Base-by-base conservation (phyloP, 1,140 invertebrate species). In the Habropoda laboriosa region DNA sequence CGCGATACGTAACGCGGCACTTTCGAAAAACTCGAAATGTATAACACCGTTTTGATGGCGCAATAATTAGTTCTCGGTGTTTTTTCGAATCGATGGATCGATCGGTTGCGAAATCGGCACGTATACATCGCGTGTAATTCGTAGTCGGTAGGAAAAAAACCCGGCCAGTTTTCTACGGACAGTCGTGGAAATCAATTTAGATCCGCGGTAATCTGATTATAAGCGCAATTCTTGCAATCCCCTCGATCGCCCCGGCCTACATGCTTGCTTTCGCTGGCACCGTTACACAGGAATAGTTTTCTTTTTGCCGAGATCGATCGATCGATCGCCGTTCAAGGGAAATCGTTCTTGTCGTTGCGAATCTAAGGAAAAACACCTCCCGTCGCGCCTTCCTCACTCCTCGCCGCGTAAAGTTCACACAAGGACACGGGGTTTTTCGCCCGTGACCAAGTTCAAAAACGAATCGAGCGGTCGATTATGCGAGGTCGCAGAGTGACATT, bases 401-500 rank as follows among this genome's bases (percentile, higher is more conserved):
- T n/a, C n/a, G n/a, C n/a, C 12, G 53, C 55, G 27, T 32, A 63
- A 67, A 45, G 63, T 35, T 21, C 7, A 55, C 40, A 40, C 74
- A 66, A 77, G 64, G 74, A 47, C 53, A 3, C 32, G 40, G 18
- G 8, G 63, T 35, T 58, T 77, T 38, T 70, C 30, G 4, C 5
- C n/a, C 0, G 12, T 32, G n/a, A 67, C 16, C 74, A 58, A 70
- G 64, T 77, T 68, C 64, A 68, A 45, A 76, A 76, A 57, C 49
- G 21, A 38, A 10, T 2, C 35, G 13, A 21, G 7, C 8, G n/a
- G 24, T 42, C 16, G 32, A 35, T 60, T 60, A 18, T 21, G n/a
- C 21, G 27, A 18, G 30, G 18, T 0, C 2, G 18, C 2, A 3
- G 16, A 57, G 18, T 7, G 7, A 18, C 16, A 30, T 12, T 24